Conservation (phyloP, 2,797 vertebrate species). For the Trematomus bernacchii region DNA sequence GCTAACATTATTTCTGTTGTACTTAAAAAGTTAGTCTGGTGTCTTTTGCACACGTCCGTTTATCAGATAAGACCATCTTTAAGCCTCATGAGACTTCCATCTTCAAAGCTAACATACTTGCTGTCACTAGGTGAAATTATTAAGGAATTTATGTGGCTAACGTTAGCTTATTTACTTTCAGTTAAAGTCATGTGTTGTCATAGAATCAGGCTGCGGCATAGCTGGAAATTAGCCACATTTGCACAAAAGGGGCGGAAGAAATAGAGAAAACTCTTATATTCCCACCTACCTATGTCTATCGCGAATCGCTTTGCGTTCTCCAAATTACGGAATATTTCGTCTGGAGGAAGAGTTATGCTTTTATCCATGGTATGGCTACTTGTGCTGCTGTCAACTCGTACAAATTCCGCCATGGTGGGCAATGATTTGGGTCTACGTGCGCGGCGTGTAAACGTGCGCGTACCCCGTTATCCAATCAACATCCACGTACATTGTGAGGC, state of each 20-base stretch:
- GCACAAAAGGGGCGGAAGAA: background rate
- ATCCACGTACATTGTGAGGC: background rate
- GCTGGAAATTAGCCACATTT: constrained; percentile 27
- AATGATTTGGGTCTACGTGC: constrained; percentile 47
- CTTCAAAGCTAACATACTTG: background rate
- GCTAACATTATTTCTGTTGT: constrained; percentile 18
- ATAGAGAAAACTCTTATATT: background rate
- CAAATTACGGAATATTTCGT: constrained; percentile 97
- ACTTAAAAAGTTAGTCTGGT: constrained; percentile 44
- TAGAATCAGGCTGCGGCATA: constrained; percentile 36
- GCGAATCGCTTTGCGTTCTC: constrained; percentile 98
- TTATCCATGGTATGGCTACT: constrained; percentile 91
- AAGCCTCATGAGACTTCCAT: background rate
- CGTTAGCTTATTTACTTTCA: constrained; percentile 50
- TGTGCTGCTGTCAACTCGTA: constrained; percentile 81
- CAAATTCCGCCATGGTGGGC: constrained; percentile 92
- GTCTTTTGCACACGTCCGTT: constrained; percentile 1
- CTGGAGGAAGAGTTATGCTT: constrained; percentile 96
- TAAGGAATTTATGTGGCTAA: background rate
- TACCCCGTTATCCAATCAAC: constrained; percentile 60
- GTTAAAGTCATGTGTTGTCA: constrained; percentile 57
- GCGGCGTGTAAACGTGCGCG: constrained; percentile 4
- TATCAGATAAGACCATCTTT: background rate
- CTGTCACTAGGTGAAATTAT: background rate
- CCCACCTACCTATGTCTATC: constrained; percentile 93